Evolutionary conservation across 1,140 invertebrate species (phyloP), one percentile per base, ranked within the genome.

Genomic region (Apis laboriosa): DNA sequence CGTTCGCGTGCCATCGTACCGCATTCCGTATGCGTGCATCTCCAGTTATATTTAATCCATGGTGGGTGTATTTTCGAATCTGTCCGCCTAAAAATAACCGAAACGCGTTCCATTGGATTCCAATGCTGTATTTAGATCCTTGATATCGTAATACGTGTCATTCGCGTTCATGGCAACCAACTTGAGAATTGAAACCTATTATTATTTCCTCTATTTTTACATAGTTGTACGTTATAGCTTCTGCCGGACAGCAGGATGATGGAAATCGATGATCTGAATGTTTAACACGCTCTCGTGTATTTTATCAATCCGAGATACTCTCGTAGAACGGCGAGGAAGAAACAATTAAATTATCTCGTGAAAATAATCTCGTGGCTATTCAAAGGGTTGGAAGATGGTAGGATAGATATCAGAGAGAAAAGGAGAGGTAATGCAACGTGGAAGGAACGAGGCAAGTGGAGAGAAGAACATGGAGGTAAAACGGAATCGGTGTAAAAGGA

Each of bases 41-140:
- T 80, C 60, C 67, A 53, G 58, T 79, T 89, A 89, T 87, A 89
- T 89, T 87, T 89, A 89, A 86, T 86, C 67, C 84, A 76, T 55
- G 51, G 74, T 79, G 78, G 70, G 84, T 89, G 80, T 89, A 89
- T 89, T 89, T 89, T 87, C 86, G 85, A 89, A 83, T 89, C 66
- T n/a, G 70, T 64, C 61, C 28, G 56, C 34, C 84, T 89, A 89
- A 89, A 89, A 89, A 89, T 89, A 89, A 1, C 63, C 73, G 64
- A 28, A 82, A 86, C 88, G 80, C 88, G 88, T 89, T 84, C 49
- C 76, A 61, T 86, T 78, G 84, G 88, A 89, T 89, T 89, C 88
- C 88, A 78, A 53, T 58, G 85, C 77, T 86, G 82, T 89, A 89
- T 89, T 89, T 89, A 80, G 63, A 89, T 84, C 64, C 60, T 56